Base-by-base conservation (phyloP, 2,113 vertebrate species). In the Callithrix jacchus region DNA sequence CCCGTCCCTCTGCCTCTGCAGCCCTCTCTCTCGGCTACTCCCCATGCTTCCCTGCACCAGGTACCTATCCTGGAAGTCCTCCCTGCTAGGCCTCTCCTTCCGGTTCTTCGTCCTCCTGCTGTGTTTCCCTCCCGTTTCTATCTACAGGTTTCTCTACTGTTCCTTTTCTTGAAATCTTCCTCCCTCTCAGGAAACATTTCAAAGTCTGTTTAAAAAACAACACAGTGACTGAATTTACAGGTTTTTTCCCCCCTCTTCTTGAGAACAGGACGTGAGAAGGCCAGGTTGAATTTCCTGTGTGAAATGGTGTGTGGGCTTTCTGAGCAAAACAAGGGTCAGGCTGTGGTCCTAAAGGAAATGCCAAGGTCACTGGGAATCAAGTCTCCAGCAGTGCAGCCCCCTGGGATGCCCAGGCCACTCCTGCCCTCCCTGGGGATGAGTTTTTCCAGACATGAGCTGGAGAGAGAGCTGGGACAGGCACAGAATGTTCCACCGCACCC, bases 251-350 rank as follows among this genome's bases (percentile, higher is more conserved):
- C 64, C 64, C 86, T 85, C 84, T 92, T 95, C 52, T 93, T 83
- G 92, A 97, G 97, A 96, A 97, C 97, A 97, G 97, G 97, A 97
- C 97, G 97, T 97, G 96, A 96, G 94, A 77, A 87, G 97, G 88
- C 97, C 95, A 95, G 95, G 97, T 77, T 93, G 97, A 97, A 54
- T 79, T 98, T 98, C 97, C 97, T 97, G 97, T 97, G 97, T 97
- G 97, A 98, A 94, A 70, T 96, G 94, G 35, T 42, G 95, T 97
- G 97, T 96, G 88, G 90, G 96, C 96, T 98, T 92, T 94, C 90
- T 85, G 95, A 97, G 96, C 97, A 97, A 97, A 97, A 97, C 97
- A 97, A 80, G 96, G 97, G 97, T 93, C 97, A 97, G 96, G 94
- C 94, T 97, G 97, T 96, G 97, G 95, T 89, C 96, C 97, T 76